A percentile compares a stretch with the other conserved stretches of the same genome.
Conservation (phyloP, 2,888 invertebrate genomes). For the Stictocephala bisonia region DNA sequence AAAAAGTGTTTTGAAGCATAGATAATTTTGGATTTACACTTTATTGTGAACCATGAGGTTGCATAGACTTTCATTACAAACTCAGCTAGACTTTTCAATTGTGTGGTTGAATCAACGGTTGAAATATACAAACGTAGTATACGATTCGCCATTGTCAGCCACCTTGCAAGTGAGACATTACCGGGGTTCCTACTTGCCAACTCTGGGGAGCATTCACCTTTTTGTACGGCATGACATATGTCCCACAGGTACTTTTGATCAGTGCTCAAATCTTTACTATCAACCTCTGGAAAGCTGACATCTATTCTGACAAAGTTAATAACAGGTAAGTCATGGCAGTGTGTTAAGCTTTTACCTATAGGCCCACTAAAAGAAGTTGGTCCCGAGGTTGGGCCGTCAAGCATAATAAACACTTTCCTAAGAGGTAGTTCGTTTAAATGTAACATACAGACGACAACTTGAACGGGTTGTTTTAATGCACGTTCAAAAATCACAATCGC, state of each 20-base stretch:
- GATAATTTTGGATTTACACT: not conserved
- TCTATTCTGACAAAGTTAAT: not conserved
- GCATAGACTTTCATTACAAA: not conserved
- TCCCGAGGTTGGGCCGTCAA: constrained; percentile 3
- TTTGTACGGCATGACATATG: not conserved
- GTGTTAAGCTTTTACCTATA: not conserved
- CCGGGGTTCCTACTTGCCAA: not conserved
- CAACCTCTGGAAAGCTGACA: not conserved
- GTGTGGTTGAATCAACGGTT: not conserved
- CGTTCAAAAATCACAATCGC: not conserved
- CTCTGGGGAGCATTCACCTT: not conserved
- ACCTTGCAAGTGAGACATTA: no score
- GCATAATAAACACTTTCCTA: not conserved
- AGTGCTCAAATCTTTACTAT: not conserved
- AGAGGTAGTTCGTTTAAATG: not conserved
- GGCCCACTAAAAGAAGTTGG: not conserved
- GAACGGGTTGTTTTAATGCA: not conserved
- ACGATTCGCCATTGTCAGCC: not conserved
- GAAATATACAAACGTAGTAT: not conserved
- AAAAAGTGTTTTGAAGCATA: no score
- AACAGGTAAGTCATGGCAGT: not conserved
- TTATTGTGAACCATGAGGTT: not conserved
- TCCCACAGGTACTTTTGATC: not conserved
- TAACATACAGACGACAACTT: not conserved
- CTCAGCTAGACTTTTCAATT: not conserved